Conservation (phyloP, 2,113 vertebrate species). For the Felis catus region F.catus_Fca126_mat1.0 CM031414.1:132437501-132438000, state of each 20-base stretch:
- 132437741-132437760: too few species aligned
- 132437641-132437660: too few species aligned
- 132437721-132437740: too few species aligned
- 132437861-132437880: not conserved
- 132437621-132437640: not conserved
- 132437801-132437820: too few species aligned
- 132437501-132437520: too few species aligned
- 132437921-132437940: not conserved
- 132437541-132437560: too few species aligned
- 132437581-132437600: not conserved
- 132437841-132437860: not conserved
- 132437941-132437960: accelerated
- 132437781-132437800: too few species aligned
- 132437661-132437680: too few species aligned
- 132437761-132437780: too few species aligned
- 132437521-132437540: too few species aligned
- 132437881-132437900: not conserved
- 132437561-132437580: not conserved
- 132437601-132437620: not conserved
- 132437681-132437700: too few species aligned
- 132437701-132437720: too few species aligned
- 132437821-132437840: not conserved
- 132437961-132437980: accelerated
- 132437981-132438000: accelerated
- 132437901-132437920: accelerated